Evolutionary conservation across 2,797 vertebrate genomes (phyloP).

Genomic region (Ataeniobius toweri): DNA sequence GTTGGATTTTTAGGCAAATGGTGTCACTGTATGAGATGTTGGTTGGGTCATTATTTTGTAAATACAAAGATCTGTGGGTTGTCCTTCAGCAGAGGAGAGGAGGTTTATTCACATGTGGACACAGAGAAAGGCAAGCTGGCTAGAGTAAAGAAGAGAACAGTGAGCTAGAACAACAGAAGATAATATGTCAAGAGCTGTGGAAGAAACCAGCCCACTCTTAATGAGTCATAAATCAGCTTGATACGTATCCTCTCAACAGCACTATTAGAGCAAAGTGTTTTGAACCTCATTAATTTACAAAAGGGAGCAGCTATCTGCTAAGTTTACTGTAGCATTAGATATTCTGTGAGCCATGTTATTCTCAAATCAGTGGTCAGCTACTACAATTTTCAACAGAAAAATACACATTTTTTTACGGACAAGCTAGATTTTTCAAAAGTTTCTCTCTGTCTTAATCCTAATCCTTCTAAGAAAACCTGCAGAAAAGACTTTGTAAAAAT

Average conservation of each 20-base stretch:
- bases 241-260: conserved; percentile 70
- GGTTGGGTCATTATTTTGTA: conserved; percentile 15
- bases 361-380: too few species aligned
- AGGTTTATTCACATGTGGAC: conserved; percentile 20
- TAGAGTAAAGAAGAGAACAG: conserved; percentile 17
- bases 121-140: conserved; percentile 20
- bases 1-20: conserved; percentile 30
- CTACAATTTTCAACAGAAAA: background rate
- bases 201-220: conserved; percentile 58
- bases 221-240: conserved; percentile 73
- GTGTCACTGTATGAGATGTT: background rate
- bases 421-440: too few species aligned
- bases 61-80: background rate
- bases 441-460: background rate
- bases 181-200: conserved; percentile 43
- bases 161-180: conserved; percentile 16
- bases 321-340: conserved; percentile 58
- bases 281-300: conserved; percentile 74
- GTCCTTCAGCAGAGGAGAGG: conserved; percentile 22
- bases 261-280: conserved; percentile 68
- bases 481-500: background rate
- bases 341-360: conserved; percentile 22
- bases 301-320: conserved; percentile 58
- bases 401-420: background rate
- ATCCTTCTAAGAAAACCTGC: background rate